Base-by-base conservation (phyloP, 2,797 vertebrate species). In the Pseudopleuronectes americanus region DNA sequence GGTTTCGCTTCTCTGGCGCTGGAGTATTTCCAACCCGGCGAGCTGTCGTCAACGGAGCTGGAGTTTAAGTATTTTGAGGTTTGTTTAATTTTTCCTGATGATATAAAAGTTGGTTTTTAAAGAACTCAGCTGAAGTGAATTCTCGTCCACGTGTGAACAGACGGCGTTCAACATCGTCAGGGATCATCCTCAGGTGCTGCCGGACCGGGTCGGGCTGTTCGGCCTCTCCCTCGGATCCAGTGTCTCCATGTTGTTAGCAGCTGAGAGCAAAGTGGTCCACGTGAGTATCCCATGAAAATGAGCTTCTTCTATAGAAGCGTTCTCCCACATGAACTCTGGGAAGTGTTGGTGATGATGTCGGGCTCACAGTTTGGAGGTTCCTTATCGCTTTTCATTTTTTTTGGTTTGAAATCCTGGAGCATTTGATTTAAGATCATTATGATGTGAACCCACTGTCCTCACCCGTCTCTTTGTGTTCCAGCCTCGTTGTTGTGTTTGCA, bases 401-500 rank as follows among this genome's bases (percentile, higher is more conserved):
- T 33, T 3, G 8, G 8, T 33, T 33, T 33, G 7, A 31, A 31
- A 31, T 31, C 28, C 28, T 31, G 28, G 6, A 31, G 28, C 28
- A 31, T 31, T 31, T 31, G 28, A 31, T 31, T 8, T 31, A 7
- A 31, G 28, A 31, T 31, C 47, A 19, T 2, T 43, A 4, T 4
- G 41, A 43, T 43, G 4, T 16, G 1, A 43, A 43, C 16, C 22
- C 13, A 4, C 21, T 22, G 22, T 51, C 31, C 3, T 8, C 31
- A 13, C 19, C 6, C 4, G 4, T 16, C 1, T 45, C 13, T 26
- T 24, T 67, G 16, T 81, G 10, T 79, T 87, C 1, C 76, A 95
- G 94, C 93, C 93, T 52, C 33, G 33, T 4, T 93, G 93, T 61
- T 90, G 91, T 48, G 76, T 94, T 31, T 91, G 88, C 59, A 41